Evolutionary conservation across 2,797 vertebrate species (phyloP).

Genomic region (Apodemus agrarius): DNA sequence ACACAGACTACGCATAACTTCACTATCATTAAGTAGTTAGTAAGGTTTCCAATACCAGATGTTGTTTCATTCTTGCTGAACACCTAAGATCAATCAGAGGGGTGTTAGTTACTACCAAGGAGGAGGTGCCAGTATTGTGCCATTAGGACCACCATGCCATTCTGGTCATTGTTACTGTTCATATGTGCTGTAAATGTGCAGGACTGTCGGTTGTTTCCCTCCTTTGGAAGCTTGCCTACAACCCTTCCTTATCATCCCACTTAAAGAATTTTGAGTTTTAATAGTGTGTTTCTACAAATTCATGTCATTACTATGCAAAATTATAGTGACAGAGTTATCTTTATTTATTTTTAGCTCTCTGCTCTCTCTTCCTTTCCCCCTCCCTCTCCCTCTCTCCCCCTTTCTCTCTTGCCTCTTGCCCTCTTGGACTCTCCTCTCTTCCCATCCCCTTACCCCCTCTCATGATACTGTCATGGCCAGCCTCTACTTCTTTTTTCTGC

Average conservation of each 20-base stretch:
- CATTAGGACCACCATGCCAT: not conserved
- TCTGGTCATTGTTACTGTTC: not conserved
- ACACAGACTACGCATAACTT: too few relatives aligned
- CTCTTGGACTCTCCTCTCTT: too few relatives aligned
- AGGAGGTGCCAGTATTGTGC: not conserved
- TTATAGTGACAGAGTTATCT: not conserved
- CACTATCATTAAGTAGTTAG: not conserved
- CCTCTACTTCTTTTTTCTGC: too few relatives aligned
- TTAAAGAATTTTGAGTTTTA: constrained; percentile 10
- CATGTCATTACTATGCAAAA: not conserved
- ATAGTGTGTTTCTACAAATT: not conserved
- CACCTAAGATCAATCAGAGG: not conserved
- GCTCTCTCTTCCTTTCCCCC: too few relatives aligned
- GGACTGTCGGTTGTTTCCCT: not conserved
- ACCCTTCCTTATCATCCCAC: not conserved
- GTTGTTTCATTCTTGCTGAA: not conserved
- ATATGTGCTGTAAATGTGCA: not conserved
- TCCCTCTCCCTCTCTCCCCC: too few relatives aligned
- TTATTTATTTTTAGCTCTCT: not conserved
- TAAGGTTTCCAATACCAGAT: not conserved
- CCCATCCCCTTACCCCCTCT: too few relatives aligned
- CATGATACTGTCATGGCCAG: too few relatives aligned
- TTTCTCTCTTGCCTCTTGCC: too few relatives aligned
- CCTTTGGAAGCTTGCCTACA: not conserved
- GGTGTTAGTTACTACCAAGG: not conserved